These are phyloP conservation scores for Alsophila aescularia DNA, from an alignment of 2,888 invertebrate genomes.

Conservation along the genomic window DNA sequence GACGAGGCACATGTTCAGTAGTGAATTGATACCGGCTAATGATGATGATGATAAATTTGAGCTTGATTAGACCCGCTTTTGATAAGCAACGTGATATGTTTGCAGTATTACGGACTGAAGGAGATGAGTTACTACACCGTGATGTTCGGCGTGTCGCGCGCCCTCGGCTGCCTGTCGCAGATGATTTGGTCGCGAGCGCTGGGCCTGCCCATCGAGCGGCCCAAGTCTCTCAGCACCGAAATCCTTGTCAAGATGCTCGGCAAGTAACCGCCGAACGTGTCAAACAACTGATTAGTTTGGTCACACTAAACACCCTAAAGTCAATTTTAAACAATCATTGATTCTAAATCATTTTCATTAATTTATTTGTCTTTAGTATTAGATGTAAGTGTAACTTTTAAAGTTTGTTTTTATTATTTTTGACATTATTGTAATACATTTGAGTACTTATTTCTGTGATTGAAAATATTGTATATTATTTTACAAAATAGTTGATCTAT, in stretches of 20 bases:
- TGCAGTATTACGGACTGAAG: slow-evolving; percentile 93
- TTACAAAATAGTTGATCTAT: slow-evolving; percentile 28
- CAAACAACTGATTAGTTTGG: slow-evolving; percentile 1
- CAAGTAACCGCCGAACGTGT: slow-evolving; percentile 60
- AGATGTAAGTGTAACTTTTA: slow-evolving; percentile 53
- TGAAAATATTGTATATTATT: slow-evolving; percentile 45
- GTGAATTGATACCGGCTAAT: no score
- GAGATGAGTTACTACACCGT: slow-evolving; percentile 98
- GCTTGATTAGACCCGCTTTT: no score
- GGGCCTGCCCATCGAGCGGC: slow-evolving; percentile 93
- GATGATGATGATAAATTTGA: no score
- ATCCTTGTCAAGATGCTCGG: slow-evolving; percentile 75
- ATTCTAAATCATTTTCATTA: slow-evolving; percentile 3
- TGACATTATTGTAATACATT: slow-evolving; percentile 43
- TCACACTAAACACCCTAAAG: slow-evolving; percentile 29
- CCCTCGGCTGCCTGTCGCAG: slow-evolving; percentile 92
- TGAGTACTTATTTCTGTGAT: slow-evolving; percentile 66
- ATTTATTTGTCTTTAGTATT: slow-evolving; percentile 37
- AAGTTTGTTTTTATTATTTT: slow-evolving; percentile 50
- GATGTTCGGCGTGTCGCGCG: slow-evolving; percentile 95
- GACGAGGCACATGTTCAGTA: no score
- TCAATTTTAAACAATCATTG: slow-evolving; percentile 6
- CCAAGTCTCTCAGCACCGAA: slow-evolving; percentile 92
- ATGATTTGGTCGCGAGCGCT: slow-evolving; percentile 94
- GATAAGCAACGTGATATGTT: background rate